A percentile compares a stretch with the other conserved stretches of the same genome.
phyloP scores from a whole-genome alignment of 2,888 invertebrate species.

The Eulithis testata region DNA sequence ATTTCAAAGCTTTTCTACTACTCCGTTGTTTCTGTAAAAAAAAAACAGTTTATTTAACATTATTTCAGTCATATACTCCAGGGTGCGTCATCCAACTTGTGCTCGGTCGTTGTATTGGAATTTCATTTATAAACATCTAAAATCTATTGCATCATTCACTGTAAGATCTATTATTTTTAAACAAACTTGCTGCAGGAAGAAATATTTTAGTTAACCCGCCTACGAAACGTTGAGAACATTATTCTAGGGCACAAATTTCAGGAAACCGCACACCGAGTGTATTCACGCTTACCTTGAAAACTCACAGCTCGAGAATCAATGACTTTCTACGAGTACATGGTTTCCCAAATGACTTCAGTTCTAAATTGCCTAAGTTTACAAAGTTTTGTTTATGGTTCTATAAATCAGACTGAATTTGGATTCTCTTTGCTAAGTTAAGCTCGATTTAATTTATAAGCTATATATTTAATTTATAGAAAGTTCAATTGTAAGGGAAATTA shows the following conservation, averaged over 20 bases:
- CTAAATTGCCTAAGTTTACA: slow-evolving; percentile 30
- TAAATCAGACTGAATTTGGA: slow-evolving; percentile 24
- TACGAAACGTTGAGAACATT: slow-evolving; percentile 14
- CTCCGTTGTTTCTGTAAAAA: not conserved
- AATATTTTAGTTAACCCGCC: slow-evolving; percentile 18
- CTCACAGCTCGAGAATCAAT: slow-evolving; percentile 22
- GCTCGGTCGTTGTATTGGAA: slow-evolving; percentile 28
- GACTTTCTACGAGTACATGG: slow-evolving; percentile 28
- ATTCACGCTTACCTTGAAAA: slow-evolving; percentile 16
- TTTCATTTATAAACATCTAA: slow-evolving; percentile 34
- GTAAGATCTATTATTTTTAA: slow-evolving; percentile 32
- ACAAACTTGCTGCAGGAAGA: slow-evolving; percentile 19
- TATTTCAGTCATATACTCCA: slow-evolving; percentile 16
- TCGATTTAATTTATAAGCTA: slow-evolving; percentile 14
- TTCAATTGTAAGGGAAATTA: not conserved
- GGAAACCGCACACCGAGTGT: not conserved
- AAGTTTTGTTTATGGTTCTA: slow-evolving; percentile 18
- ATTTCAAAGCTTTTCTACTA: too few species aligned
- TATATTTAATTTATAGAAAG: too few species aligned
- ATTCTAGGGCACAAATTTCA: not conserved
- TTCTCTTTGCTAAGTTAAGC: slow-evolving; percentile 25
- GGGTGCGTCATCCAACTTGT: slow-evolving; percentile 28
- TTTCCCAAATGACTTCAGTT: slow-evolving; percentile 34
- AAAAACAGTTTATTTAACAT: slow-evolving; percentile 1
- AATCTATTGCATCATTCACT: slow-evolving; percentile 25